Evolutionary conservation across 2,113 vertebrate genomes (phyloP).

Genomic region (Zingel zingel): DNA sequence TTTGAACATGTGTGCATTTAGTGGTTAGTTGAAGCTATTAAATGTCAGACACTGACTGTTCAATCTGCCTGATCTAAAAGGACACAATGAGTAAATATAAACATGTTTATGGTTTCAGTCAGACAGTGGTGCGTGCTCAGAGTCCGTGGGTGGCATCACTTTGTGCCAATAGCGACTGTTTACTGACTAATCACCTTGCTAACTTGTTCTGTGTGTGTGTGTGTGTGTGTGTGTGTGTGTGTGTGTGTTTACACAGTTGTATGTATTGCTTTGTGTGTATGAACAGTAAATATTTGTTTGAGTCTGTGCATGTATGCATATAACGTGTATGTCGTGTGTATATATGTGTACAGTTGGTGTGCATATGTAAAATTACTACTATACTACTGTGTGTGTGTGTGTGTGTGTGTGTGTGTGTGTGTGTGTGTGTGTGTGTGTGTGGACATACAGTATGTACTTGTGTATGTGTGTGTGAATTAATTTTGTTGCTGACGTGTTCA

Average conservation of each 20-base stretch:
- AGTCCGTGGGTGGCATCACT: slow-evolving; percentile 67
- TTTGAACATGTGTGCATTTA: background rate
- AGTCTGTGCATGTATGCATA: background rate
- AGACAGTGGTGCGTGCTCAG: slow-evolving; percentile 24
- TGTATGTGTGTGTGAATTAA: background rate
- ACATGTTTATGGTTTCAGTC: slow-evolving; percentile 71
- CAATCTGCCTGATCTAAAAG: slow-evolving; percentile 34
- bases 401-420: background rate
- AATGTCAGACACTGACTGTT: slow-evolving; percentile 39
- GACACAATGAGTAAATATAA: slow-evolving; percentile 64
- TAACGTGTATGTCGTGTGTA: background rate
- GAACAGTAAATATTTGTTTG: background rate
- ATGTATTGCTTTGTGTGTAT: background rate
- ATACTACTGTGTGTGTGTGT: too few species aligned
- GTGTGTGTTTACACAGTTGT: background rate
- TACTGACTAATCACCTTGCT: slow-evolving; percentile 45
- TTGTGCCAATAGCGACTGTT: slow-evolving; percentile 41
- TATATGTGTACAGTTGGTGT: background rate
- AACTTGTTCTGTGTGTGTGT: slow-evolving; percentile 18
- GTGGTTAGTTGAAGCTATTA: slow-evolving; percentile 21
- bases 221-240: slow-evolving; percentile 23
- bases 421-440: background rate
- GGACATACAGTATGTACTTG: background rate
- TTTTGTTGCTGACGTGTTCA: too few species aligned
- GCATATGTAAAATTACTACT: too few species aligned